phyloP scores from a whole-genome alignment of 2,888 invertebrate genomes.

The Metallyticus violacea region DNA sequence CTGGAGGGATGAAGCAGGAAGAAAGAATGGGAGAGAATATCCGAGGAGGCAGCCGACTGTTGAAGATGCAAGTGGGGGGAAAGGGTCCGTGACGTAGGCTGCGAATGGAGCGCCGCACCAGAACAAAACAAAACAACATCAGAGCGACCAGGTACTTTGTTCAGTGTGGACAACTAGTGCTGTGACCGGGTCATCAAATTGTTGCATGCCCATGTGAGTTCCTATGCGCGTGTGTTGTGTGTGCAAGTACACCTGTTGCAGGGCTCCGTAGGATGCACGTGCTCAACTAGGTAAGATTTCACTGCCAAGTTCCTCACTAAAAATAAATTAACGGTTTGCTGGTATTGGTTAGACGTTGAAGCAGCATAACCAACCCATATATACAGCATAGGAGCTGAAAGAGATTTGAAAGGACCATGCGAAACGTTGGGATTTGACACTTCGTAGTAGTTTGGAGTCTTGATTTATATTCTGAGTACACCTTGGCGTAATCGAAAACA shows the following conservation, averaged over 20 bases:
- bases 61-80: not conserved
- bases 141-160: not conserved
- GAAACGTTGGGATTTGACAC: no score
- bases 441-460: no score
- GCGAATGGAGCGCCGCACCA: not conserved
- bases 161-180: not conserved
- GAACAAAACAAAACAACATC: not conserved
- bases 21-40: not conserved
- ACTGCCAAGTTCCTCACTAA: no score
- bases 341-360: no score
- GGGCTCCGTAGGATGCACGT: not conserved
- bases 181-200: no score
- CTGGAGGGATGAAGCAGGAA: no score
- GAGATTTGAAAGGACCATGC: not conserved
- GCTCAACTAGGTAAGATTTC: not conserved
- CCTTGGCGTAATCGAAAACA: no score
- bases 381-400: no score
- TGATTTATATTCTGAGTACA: no score
- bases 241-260: not conserved
- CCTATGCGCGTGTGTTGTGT: no score
- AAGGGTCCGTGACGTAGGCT: not conserved
- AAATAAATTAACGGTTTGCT: no score
- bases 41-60: not conserved
- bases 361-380: no score
- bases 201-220: not conserved